Conservation (phyloP, 2,797 vertebrate genomes). For the Poecilia picta region DNA sequence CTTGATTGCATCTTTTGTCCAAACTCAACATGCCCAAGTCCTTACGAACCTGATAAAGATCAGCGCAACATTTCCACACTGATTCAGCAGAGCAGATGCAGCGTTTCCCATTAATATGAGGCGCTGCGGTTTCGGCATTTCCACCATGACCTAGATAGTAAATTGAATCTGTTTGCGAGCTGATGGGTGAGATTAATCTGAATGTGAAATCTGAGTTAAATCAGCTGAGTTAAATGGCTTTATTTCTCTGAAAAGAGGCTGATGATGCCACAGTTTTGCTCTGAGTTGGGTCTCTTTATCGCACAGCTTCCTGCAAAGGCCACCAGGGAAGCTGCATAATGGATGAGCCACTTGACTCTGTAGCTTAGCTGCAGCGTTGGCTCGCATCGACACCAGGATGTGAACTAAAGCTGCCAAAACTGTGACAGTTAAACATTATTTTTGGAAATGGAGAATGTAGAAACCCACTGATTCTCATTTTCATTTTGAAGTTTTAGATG, state of each 20-base stretch:
- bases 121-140: conserved; percentile 19
- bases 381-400: conserved; percentile 35
- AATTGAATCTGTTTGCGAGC: conserved; percentile 43
- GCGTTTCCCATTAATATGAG: conserved; percentile 38
- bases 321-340: conserved; percentile 73
- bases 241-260: conserved; percentile 11
- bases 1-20: not conserved
- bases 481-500: not conserved
- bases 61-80: conserved; percentile 23
- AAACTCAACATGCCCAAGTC: conserved; percentile 10
- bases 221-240: conserved; percentile 9
- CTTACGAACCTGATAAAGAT: conserved; percentile 25
- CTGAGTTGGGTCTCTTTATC: conserved; percentile 21
- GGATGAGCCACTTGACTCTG: conserved; percentile 73
- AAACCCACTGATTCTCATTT: not conserved
- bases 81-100: conserved; percentile 13
- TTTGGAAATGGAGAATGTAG: not conserved
- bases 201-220: conserved; percentile 28
- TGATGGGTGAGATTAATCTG: conserved; percentile 36
- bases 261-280: not conserved
- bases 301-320: conserved; percentile 41
- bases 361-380: conserved; percentile 47
- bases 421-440: not conserved
- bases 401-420: not conserved
- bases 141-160: conserved; percentile 55